Base-by-base conservation (phyloP, 2,888 invertebrate species). In the Leucoptera coffeella region DNA sequence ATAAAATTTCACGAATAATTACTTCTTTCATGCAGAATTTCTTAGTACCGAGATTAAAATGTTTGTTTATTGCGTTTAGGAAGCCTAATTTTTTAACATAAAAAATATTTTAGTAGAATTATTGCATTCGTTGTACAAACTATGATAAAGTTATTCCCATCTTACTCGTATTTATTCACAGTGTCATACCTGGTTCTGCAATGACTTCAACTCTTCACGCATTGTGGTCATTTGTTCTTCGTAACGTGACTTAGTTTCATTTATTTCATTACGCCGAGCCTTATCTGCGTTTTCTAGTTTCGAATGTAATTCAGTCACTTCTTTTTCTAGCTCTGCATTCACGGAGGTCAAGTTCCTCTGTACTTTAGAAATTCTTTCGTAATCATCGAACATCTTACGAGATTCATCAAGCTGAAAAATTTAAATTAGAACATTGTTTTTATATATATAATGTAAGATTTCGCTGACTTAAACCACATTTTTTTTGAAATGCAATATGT, bases 211-310 rank as follows among this genome's bases (percentile, higher is more conserved):
- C 56, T 93, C 92, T 33, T 85, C 85, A 34, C 83, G 78, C 45
- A 92, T 80, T 9, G 84, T 77, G 34, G 79, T 81, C 48, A 91
- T 77, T 49, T 90, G 84, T 36, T 83, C 83, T 42, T 93, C 93
- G 46, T 90, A 91, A 27, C 91, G 75, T 53, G 85, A 72, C 52
- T 89, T 87, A 30, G 84, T 81, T 30, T 89, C 83, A 2, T 82
- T 79, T 15, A 91, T 58, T 44, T 93, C 92, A 6, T 80, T 73
- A 46, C 85, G 87, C 29, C 85, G 78, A 13, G 77, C 71, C 38
- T 82, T 80, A 40, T 91, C 88, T 3, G 77, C 73, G 39, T 78
- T 76, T 35, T 77, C 73, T 14, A 83, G 48, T 71, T 77, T 78
- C 26, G 73, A 71, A 45, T 80, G 80, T 17, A 86, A 48, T 27